phyloP scores from a whole-genome alignment of 1,140 invertebrate species.

The Papilio aristodemus region DNA sequence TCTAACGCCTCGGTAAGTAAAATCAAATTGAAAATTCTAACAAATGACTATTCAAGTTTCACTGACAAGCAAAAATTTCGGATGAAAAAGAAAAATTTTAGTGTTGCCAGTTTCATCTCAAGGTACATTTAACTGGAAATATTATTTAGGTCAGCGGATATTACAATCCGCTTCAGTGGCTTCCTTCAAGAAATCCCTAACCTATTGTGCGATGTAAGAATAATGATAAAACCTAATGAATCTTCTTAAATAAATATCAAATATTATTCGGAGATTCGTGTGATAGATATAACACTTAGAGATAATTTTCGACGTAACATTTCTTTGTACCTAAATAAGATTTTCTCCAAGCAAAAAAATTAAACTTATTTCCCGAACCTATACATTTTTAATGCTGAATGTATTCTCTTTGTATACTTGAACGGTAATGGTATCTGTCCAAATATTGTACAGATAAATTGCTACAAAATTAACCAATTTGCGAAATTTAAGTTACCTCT shows the following conservation, averaged over 20 bases:
- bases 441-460: no score
- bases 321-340: no score
- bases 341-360: no score
- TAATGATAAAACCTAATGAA: background rate
- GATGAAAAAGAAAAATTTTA: background rate
- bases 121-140: slow-evolving; percentile 13
- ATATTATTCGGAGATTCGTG: no score
- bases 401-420: no score
- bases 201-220: background rate
- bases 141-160: slow-evolving; percentile 19
- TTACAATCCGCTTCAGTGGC: slow-evolving; percentile 1
- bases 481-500: no score
- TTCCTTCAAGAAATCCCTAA: background rate
- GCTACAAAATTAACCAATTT: no score
- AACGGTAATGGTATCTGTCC: no score
- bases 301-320: no score
- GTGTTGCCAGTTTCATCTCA: slow-evolving; percentile 8
- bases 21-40: background rate
- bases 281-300: no score
- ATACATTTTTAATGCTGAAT: no score
- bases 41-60: background rate
- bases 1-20: background rate
- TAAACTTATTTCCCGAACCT: no score
- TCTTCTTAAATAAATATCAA: background rate
- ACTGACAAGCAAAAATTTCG: background rate